A percentile compares a stretch with the other conserved stretches of the same genome.
These are phyloP conservation scores for Heliocidaris tuberculata DNA, from an alignment of 35 echinoderm and acorn worm species.

Conservation along the genomic window DNA sequence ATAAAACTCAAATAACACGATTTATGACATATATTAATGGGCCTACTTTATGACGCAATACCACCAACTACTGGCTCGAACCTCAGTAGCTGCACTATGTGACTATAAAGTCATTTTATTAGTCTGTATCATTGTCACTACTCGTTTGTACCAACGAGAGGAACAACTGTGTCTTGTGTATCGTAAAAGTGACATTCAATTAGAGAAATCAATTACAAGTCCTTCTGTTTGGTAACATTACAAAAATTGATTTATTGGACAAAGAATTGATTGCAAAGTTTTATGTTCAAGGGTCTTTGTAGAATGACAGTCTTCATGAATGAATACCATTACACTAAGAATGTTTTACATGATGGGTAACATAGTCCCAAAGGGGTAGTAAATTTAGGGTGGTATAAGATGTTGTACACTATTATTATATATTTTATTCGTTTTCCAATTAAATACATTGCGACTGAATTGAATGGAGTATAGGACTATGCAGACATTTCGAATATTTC, in stretches of 20 bases:
- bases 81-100: background rate
- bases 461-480: no score
- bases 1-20: background rate
- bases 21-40: background rate
- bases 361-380: no score
- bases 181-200: conserved; percentile 2
- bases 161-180: background rate
- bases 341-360: no score
- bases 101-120: background rate
- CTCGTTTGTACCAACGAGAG: background rate
- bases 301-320: background rate
- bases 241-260: background rate
- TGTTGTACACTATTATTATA: no score
- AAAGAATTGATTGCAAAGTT: background rate
- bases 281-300: background rate
- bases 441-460: no score
- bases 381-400: no score
- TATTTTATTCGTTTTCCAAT: no score
- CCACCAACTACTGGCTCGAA: background rate
- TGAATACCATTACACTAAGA: background rate
- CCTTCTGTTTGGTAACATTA: background rate
- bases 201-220: background rate
- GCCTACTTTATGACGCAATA: background rate
- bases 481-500: no score
- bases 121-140: background rate